Conservation (phyloP, 2,797 vertebrate genomes). For the Eleutherodactylus coqui region DNA sequence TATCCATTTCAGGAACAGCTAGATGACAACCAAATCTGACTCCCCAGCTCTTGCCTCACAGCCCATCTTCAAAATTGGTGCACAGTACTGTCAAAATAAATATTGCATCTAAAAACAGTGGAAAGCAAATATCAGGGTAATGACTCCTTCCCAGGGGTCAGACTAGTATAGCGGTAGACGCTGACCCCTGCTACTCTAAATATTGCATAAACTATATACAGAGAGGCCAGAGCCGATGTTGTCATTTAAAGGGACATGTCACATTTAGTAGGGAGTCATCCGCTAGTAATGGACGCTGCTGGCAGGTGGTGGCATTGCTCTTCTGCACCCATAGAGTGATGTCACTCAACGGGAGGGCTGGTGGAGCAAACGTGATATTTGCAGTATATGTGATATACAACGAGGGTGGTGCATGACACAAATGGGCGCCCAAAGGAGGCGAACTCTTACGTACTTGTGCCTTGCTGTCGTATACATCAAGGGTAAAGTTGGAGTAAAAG, state of each 20-base stretch:
- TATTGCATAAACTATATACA: neutral
- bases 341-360: neutral
- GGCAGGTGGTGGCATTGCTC: neutral
- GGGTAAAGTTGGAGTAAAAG: neutral
- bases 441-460: too few relatives aligned
- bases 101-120: neutral
- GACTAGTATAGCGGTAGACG: neutral
- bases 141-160: neutral
- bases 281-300: neutral
- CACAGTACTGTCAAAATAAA: neutral
- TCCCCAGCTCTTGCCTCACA: neutral
- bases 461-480: neutral
- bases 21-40: neutral
- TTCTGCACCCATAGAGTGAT: neutral
- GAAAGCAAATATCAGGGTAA: slow-evolving; percentile 4
- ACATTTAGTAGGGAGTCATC: neutral
- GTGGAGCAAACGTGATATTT: neutral
- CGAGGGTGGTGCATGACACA: neutral
- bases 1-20: too few relatives aligned
- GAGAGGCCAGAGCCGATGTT: neutral
- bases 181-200: neutral
- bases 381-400: neutral
- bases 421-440: neutral
- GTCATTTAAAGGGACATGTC: neutral
- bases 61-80: neutral